Percentiles rank a stretch among this genome's conserved stretches.
These are phyloP conservation scores for Melanerpes formicivorus DNA, from an alignment of 2,113 vertebrate genomes.

Conservation along the genomic window DNA sequence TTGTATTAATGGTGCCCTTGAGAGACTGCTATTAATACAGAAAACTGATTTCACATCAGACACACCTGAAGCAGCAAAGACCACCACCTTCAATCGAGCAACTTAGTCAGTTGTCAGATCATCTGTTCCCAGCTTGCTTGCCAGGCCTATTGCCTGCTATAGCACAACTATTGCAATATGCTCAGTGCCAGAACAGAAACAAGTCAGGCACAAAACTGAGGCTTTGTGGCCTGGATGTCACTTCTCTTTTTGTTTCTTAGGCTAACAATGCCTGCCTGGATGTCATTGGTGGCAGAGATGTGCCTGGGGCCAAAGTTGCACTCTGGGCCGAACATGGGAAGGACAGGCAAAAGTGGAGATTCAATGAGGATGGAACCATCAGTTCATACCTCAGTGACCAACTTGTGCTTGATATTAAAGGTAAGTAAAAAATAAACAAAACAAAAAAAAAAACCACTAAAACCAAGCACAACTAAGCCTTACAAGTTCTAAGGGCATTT, in stretches of 20 bases:
- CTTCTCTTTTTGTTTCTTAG: constrained; percentile 50
- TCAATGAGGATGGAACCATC: constrained; percentile 83
- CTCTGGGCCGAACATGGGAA: constrained; percentile 86
- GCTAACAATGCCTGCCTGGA: constrained; percentile 82
- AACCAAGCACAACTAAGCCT: not conserved
- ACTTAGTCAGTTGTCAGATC: not conserved
- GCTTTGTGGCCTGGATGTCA: not conserved
- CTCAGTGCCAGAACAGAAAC: not conserved
- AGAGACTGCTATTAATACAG: not conserved
- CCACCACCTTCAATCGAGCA: not conserved
- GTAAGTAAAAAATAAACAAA: constrained; percentile 41
- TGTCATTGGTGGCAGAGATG: constrained; percentile 82
- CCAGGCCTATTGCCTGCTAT: not conserved
- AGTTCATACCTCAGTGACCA: constrained; percentile 80
- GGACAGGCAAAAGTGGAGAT: constrained; percentile 83
- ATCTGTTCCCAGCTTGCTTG: not conserved
- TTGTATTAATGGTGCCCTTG: not conserved
- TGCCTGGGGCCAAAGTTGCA: constrained; percentile 81
- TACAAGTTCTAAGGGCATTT: not conserved
- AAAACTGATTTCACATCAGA: not conserved
- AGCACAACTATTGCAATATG: fast-evolving
- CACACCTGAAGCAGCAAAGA: not conserved
- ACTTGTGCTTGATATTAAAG: constrained; percentile 86
- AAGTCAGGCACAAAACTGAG: not conserved
- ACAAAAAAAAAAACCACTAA: not conserved